Percentiles rank a stretch among this genome's conserved stretches.
phyloP scores from a whole-genome alignment of 2,797 vertebrate genomes.

The Lithobates pipiens region DNA sequence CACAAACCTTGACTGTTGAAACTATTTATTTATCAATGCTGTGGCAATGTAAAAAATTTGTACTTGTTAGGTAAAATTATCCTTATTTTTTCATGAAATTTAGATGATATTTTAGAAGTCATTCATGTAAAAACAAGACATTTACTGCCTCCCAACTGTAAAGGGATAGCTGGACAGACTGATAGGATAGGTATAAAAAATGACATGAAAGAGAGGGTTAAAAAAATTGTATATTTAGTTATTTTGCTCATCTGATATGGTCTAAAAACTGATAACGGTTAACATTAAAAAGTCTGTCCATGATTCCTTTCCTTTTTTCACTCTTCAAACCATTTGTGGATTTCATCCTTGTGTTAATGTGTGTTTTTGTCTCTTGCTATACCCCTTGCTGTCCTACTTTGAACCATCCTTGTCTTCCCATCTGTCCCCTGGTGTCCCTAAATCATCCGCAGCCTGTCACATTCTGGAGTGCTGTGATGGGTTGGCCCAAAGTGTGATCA shows the following conservation, averaged over 20 bases:
- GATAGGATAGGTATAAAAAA: too few relatives aligned
- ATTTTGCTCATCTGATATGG: background rate
- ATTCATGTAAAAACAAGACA: too few relatives aligned
- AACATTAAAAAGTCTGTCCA: constrained; percentile 24
- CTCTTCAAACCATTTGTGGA: constrained; percentile 47
- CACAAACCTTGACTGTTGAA: too few relatives aligned
- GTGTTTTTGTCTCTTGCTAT: constrained; percentile 57
- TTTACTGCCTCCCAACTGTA: too few relatives aligned
- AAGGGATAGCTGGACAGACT: too few relatives aligned
- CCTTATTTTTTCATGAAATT: too few relatives aligned
- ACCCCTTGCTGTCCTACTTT: constrained; percentile 40
- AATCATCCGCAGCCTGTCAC: constrained; percentile 84
- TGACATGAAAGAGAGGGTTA: too few relatives aligned
- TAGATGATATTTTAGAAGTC: too few relatives aligned
- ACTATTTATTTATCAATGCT: too few relatives aligned
- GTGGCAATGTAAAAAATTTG: too few relatives aligned
- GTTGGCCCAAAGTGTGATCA: constrained; percentile 93
- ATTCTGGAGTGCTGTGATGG: constrained; percentile 96
- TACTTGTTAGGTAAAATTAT: too few relatives aligned
- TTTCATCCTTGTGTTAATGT: constrained; percentile 56
- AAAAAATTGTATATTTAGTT: too few relatives aligned
- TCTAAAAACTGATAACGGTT: background rate
- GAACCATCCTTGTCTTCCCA: constrained; percentile 42
- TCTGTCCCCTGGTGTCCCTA: constrained; percentile 4
- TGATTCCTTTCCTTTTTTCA: constrained; percentile 31